Evolutionary conservation across 2,797 vertebrate genomes (phyloP).

Genomic region (Enoplosus armatus): DNA sequence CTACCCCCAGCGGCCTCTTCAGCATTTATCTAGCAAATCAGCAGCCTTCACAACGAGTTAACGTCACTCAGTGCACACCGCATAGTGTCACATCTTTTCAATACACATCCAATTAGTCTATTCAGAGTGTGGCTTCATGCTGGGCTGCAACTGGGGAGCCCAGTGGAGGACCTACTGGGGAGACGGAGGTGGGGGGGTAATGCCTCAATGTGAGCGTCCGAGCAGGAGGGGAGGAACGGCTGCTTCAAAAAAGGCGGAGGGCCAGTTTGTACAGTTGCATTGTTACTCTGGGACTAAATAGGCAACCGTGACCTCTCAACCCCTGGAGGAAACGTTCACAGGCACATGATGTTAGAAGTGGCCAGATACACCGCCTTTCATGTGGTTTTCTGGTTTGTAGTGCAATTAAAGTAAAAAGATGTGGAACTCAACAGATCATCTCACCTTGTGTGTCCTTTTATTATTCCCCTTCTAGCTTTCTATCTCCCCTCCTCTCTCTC

Average conservation of each 20-base stretch:
- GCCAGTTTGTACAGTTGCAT: constrained; percentile 53
- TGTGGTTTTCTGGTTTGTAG: neutral
- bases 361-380: neutral
- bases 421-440: neutral
- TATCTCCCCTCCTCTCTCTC: neutral
- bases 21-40: neutral
- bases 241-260: constrained; percentile 18
- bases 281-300: constrained; percentile 60
- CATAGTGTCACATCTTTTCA: constrained; percentile 13
- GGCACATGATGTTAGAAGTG: neutral
- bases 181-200: constrained; percentile 12
- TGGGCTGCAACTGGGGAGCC: neutral
- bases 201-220: neutral
- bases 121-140: constrained; percentile 23
- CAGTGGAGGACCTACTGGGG: constrained; percentile 10
- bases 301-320: constrained; percentile 53
- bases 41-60: constrained; percentile 60
- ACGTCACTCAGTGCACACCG: constrained; percentile 31
- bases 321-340: constrained; percentile 1
- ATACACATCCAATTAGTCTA: constrained; percentile 23
- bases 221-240: neutral
- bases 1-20: neutral
- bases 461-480: no score
- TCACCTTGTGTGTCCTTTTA: neutral
- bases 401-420: neutral